A percentile compares a stretch with the other conserved stretches of the same genome.
phyloP scores from a whole-genome alignment of 2,888 invertebrate genomes.

The Pycnomerus fuliginosus region DNA sequence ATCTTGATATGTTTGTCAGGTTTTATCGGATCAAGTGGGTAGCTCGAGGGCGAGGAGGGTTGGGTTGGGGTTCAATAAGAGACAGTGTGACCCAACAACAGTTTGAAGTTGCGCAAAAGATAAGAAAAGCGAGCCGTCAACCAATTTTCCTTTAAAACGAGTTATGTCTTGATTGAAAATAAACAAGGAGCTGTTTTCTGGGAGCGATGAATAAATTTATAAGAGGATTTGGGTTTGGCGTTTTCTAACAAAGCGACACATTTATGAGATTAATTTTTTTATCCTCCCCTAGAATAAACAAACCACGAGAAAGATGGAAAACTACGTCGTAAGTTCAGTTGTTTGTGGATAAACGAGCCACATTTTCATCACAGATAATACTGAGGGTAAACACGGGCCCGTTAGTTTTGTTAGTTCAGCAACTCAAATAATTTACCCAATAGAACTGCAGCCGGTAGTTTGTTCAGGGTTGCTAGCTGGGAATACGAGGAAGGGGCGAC shows the following conservation, averaged over 20 bases:
- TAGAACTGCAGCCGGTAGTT: slow-evolving; percentile 51
- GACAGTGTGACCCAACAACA: slow-evolving; percentile 34
- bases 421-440: slow-evolving; percentile 55
- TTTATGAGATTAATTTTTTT: not conserved
- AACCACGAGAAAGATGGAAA: slow-evolving; percentile 10
- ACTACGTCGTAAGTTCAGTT: slow-evolving; percentile 34
- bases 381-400: slow-evolving; percentile 50
- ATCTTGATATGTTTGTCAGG: slow-evolving; percentile 52
- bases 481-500: slow-evolving; percentile 29
- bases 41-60: slow-evolving; percentile 24
- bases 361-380: slow-evolving; percentile 55
- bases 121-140: slow-evolving; percentile 34
- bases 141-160: too few species aligned
- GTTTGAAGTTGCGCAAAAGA: slow-evolving; percentile 33
- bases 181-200: too few species aligned
- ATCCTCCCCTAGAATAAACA: not conserved
- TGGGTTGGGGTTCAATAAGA: slow-evolving; percentile 17
- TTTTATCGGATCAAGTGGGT: slow-evolving; percentile 50
- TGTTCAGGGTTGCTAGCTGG: slow-evolving; percentile 43
- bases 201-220: too few species aligned
- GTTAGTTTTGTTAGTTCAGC: slow-evolving; percentile 55
- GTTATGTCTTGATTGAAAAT: too few species aligned
- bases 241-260: not conserved
- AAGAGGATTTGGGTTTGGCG: too few species aligned
- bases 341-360: slow-evolving; percentile 48